Conservation (phyloP, 2,113 vertebrate genomes). For the Aleadryas rufinucha region DNA sequence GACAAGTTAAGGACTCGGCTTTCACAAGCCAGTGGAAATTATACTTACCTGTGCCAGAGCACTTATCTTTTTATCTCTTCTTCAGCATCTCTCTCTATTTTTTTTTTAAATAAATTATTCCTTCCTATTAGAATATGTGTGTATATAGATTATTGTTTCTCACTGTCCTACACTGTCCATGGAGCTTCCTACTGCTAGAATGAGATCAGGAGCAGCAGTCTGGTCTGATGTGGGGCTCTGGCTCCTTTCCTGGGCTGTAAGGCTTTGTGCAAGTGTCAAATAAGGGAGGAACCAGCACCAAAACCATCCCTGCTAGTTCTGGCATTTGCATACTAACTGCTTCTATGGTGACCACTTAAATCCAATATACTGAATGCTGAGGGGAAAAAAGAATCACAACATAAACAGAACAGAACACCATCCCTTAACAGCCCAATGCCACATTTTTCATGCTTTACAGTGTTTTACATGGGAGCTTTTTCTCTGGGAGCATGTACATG, state of each 20-base stretch:
- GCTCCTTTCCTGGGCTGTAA: background rate
- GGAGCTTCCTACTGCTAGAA: background rate
- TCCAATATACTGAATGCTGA: background rate
- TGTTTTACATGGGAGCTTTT: background rate
- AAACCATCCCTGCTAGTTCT: background rate
- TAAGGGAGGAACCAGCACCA: background rate
- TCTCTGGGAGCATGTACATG: background rate
- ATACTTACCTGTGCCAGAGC: background rate
- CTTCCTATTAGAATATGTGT: background rate
- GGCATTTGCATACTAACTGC: background rate
- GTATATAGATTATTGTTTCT: background rate
- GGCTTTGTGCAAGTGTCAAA: background rate
- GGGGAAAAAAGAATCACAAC: background rate
- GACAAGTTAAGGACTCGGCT: background rate
- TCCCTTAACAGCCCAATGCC: background rate
- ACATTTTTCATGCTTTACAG: background rate
- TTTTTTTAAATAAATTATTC: background rate
- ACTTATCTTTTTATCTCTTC: background rate
- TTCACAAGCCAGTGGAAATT: background rate
- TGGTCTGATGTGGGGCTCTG: background rate
- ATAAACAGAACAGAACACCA: background rate
- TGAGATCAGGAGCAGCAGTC: background rate
- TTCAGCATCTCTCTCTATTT: background rate
- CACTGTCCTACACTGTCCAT: background rate
- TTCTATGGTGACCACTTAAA: background rate